Evolutionary conservation across 2,797 vertebrate genomes (phyloP).

Genomic region (Toxotes lorentzi): DNA sequence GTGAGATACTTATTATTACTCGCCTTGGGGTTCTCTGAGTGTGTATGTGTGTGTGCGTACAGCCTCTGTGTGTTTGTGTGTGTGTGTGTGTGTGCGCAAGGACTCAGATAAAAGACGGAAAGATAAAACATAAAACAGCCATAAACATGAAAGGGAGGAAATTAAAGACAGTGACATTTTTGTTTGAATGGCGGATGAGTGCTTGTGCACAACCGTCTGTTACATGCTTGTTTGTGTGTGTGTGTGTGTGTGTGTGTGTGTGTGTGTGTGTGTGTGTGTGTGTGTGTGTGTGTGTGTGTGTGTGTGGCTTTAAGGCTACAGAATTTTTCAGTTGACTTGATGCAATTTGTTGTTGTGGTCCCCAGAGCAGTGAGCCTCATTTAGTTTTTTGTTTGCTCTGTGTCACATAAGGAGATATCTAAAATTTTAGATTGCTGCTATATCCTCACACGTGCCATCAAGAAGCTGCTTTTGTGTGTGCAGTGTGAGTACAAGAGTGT

Average conservation of each 20-base stretch:
- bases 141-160: constrained; percentile 66
- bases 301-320: constrained; percentile 11
- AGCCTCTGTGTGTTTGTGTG: constrained; percentile 1
- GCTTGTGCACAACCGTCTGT: constrained; percentile 10
- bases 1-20: constrained; percentile 46
- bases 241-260: constrained; percentile 20
- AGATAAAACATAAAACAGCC: constrained; percentile 61
- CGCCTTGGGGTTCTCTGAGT: constrained; percentile 19
- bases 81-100: constrained; percentile 1
- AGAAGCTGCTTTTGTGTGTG: constrained; percentile 1
- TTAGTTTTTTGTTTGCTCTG: constrained; percentile 26
- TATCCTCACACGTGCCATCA: constrained; percentile 32
- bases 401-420: constrained; percentile 16
- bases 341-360: constrained; percentile 27
- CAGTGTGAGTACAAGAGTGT: background rate
- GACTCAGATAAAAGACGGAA: constrained; percentile 50
- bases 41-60: constrained; percentile 9
- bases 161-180: constrained; percentile 53
- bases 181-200: constrained; percentile 33
- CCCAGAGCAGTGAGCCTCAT: constrained; percentile 7
- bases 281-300: constrained; percentile 15
- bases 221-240: background rate
- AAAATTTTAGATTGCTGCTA: constrained; percentile 24
- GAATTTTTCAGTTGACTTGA: constrained; percentile 29
- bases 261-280: constrained; percentile 6